Evolutionary conservation across 1,140 invertebrate species (phyloP), one percentile per base, ranked within the genome.

Genomic region (Cephus cinctus): DNA sequence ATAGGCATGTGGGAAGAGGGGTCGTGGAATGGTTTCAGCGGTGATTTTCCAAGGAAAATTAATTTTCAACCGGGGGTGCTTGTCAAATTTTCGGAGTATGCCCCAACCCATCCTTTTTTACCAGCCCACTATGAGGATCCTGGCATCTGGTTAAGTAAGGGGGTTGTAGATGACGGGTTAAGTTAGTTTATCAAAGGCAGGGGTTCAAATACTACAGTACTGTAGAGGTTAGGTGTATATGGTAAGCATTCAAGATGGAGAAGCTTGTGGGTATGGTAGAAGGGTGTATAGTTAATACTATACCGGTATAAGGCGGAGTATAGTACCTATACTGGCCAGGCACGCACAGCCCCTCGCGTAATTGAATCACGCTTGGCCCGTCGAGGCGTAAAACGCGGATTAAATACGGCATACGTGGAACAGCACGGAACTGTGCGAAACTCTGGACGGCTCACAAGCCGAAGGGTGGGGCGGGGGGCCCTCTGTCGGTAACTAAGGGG

Each of bases 401-500:
- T 62, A 64, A 63, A 63, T 63, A 54, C 59, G 47, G 48, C 54
- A 60, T 55, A 57, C 43, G 50, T 57, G 55, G 43, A 40, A 54
- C 16, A 38, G 32, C 35, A 30, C 12, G 23, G n/a, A 15, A 42
- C 44, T 48, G 14, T 27, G 36, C 44, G 18, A 35, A n/a, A n/a
- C n/a, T n/a, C n/a, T n/a, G n/a, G n/a, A n/a, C n/a, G n/a, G n/a
- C n/a, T n/a, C n/a, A n/a, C n/a, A n/a, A n/a, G n/a, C n/a, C 30
- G 8, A 4, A 3, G 11, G 49, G 35, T 18, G 48, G 18, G 31
- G 27, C 19, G 23, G n/a, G 20, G 34, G 21, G 22, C 41, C 23
- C n/a, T n/a, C n/a, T n/a, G n/a, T n/a, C n/a, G n/a, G n/a, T n/a
- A n/a, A n/a, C n/a, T n/a, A n/a, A n/a, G n/a, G n/a, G n/a, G n/a